These are phyloP conservation scores for Drosophila littoralis DNA, from an alignment of 1,140 invertebrate species.

Conservation along the genomic window DNA sequence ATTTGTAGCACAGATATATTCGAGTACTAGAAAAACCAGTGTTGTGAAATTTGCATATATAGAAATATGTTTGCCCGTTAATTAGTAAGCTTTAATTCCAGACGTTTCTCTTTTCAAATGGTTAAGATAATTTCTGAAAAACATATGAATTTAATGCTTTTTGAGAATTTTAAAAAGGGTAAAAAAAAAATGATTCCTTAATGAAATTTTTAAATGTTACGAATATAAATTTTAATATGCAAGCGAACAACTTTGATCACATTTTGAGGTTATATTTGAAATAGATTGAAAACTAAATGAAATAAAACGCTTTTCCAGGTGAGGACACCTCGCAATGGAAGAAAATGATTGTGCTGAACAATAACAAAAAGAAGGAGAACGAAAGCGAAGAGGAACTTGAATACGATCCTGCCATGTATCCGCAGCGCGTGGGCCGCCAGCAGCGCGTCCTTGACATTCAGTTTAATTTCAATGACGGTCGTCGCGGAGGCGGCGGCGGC, in stretches of 20 bases:
- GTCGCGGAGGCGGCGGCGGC: slow-evolving; percentile 88
- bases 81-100: too few relatives aligned
- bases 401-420: slow-evolving; percentile 92
- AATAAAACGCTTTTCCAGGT: slow-evolving; percentile 73
- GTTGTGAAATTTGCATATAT: too few relatives aligned
- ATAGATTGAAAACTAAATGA: background rate
- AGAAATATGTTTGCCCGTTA: too few relatives aligned
- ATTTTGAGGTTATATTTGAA: background rate
- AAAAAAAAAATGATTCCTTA: too few relatives aligned
- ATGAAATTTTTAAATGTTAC: too few relatives aligned
- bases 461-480: slow-evolving; percentile 93
- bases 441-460: slow-evolving; percentile 95
- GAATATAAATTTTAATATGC: too few relatives aligned
- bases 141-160: too few relatives aligned
- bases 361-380: slow-evolving; percentile 85
- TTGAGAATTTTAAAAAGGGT: too few relatives aligned
- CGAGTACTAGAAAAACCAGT: too few relatives aligned
- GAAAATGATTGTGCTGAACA: slow-evolving; percentile 89
- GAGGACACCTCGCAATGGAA: slow-evolving; percentile 96
- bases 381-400: slow-evolving; percentile 88
- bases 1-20: too few relatives aligned
- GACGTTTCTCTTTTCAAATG: too few relatives aligned
- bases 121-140: too few relatives aligned
- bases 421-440: slow-evolving; percentile 93
- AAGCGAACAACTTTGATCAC: background rate